Base-by-base conservation (phyloP, 2,113 vertebrate genomes). In the Plectropomus leopardus region DNA sequence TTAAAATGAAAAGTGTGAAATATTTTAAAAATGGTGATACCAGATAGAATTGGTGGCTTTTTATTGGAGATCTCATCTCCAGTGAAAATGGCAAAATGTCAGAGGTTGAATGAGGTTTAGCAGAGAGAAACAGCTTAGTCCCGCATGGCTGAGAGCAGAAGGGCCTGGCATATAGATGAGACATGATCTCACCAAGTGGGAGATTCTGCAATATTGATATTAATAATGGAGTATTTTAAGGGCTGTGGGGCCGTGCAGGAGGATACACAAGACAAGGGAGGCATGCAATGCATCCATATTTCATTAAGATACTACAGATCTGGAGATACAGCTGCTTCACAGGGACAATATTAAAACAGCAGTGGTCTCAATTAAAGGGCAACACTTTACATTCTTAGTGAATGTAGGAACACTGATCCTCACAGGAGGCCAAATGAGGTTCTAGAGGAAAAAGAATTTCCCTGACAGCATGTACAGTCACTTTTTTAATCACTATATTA, bases 171-270 rank as follows among this genome's bases (percentile, higher is more conserved):
- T 89, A 77, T 79, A 47, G 60, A 81, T 74, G 61, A 76, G 85
- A 85, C 73, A 60, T 68, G 77, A 76, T 61, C 73, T 76, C 70
- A 63, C 66, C 50, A 48, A 67, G 68, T 60, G 54, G 57, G 40
- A 69, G 24, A 82, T 71, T 73, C 15, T 83, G 70, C 45, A 75
- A 71, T 75, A 83, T 76, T 78, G 68, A 81, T 83, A 90, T 83
- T 72, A 89, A 86, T 87, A 87, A 90, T 89, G 58, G 32, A 88
- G 63, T 14, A 68, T 85, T 88, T 82, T 68, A 68, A 24, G 23
- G 36, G 66, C 59, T 28, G 71, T 59, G 53, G 14, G 70, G 54
- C 59, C 59, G 40, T 51, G 72, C 34, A 36, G n/a, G 57, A 40
- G 60, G 47, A 76, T 54, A 30, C 75, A 63, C 30, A 48, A 77